Conservation (phyloP, 2,888 invertebrate species). For the Achlya flavicornis region DNA sequence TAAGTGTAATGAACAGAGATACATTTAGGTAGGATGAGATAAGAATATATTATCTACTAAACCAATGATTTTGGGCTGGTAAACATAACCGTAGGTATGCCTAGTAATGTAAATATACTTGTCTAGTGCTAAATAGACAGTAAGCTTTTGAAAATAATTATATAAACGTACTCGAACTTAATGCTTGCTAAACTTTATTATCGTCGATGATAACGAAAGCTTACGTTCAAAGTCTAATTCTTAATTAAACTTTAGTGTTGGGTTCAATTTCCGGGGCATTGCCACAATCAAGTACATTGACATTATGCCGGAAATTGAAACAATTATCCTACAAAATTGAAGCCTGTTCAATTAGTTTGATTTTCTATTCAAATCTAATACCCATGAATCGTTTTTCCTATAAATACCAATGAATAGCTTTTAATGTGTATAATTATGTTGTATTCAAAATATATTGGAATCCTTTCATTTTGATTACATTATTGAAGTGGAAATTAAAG, state of each 20-base stretch:
- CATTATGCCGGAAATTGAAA: background rate
- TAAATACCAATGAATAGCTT: background rate
- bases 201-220: background rate
- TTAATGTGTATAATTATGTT: background rate
- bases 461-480: background rate
- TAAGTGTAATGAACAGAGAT: no score
- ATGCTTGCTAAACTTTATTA: background rate
- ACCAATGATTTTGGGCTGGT: no score
- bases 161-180: slow-evolving; percentile 6
- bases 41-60: no score
- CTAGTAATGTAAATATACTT: background rate
- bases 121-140: no score
- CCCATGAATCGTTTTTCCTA: background rate
- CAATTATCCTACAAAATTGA: background rate
- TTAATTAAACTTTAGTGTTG: background rate
- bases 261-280: background rate
- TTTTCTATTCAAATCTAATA: background rate
- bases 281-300: background rate
- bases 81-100: background rate
- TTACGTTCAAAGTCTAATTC: background rate
- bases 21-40: no score
- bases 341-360: background rate
- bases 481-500: background rate
- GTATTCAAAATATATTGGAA: no score
- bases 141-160: background rate